These are phyloP conservation scores for Sternarchorhynchus goeldii DNA, from an alignment of 2,797 vertebrate species.

Conservation along the genomic window DNA sequence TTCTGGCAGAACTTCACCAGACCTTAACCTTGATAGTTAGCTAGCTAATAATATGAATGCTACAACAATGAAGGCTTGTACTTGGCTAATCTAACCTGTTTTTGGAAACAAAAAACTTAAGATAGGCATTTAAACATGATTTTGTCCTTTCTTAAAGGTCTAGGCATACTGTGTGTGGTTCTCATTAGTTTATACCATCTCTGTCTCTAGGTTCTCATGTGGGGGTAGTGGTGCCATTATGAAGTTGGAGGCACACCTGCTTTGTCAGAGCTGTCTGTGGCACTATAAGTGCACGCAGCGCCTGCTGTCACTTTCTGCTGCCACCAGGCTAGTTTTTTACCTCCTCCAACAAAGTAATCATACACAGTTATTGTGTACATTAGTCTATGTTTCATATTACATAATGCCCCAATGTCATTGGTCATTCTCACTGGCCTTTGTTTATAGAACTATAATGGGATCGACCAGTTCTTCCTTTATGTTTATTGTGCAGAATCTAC, in stretches of 20 bases:
- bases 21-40: too few species aligned
- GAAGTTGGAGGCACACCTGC: slow-evolving; percentile 72
- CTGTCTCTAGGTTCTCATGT: slow-evolving; percentile 31
- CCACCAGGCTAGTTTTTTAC: slow-evolving; percentile 63
- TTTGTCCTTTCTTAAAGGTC: not conserved
- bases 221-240: slow-evolving; percentile 58
- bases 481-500: not conserved
- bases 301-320: slow-evolving; percentile 63
- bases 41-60: too few species aligned
- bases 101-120: too few species aligned
- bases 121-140: too few species aligned
- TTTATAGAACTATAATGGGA: not conserved
- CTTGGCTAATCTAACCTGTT: too few species aligned
- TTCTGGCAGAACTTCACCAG: too few species aligned
- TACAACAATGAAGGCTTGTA: too few species aligned
- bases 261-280: slow-evolving; percentile 73
- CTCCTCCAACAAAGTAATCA: not conserved
- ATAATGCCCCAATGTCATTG: not conserved
- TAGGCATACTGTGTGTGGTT: not conserved
- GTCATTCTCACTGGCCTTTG: too few species aligned
- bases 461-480: not conserved
- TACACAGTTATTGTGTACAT: not conserved
- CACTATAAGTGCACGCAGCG: slow-evolving; percentile 66
- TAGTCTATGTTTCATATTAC: not conserved
- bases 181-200: not conserved